These are phyloP conservation scores for Conomelus anceps DNA, from an alignment of 2,888 invertebrate genomes.

Conservation along the genomic window DNA sequence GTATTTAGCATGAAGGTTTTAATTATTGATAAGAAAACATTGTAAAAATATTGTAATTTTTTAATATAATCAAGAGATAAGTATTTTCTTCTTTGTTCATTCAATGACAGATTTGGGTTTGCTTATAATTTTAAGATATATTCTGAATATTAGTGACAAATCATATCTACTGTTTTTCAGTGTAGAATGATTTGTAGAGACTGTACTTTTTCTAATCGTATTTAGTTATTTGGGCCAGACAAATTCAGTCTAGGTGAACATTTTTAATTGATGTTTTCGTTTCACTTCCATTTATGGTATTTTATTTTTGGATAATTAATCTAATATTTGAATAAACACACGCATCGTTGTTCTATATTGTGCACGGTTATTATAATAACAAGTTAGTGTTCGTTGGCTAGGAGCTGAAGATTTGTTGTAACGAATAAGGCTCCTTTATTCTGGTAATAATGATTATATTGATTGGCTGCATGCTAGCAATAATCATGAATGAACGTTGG, in stretches of 20 bases:
- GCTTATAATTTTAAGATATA: not conserved
- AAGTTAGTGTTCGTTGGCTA: not conserved
- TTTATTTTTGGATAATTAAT: not conserved
- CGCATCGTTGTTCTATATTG: not conserved
- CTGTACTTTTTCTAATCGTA: not conserved
- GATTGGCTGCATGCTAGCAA: not conserved
- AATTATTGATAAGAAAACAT: not conserved
- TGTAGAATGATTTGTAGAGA: not conserved
- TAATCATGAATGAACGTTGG: not conserved
- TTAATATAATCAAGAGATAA: not conserved
- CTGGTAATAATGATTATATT: not conserved
- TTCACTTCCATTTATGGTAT: not conserved
- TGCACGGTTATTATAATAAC: not conserved
- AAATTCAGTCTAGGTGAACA: not conserved
- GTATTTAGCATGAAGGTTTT: not conserved
- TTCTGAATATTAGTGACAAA: not conserved
- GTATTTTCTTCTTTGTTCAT: not conserved
- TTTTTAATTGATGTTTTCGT: not conserved
- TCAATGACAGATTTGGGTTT: not conserved
- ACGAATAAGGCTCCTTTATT: not conserved
- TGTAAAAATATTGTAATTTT: not conserved
- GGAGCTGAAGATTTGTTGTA: not conserved
- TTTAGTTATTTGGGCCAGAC: no score
- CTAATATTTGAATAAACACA: not conserved
- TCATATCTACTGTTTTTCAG: not conserved